Conservation (phyloP, 2,797 vertebrate genomes). For the Antrozous pallidus region DNA sequence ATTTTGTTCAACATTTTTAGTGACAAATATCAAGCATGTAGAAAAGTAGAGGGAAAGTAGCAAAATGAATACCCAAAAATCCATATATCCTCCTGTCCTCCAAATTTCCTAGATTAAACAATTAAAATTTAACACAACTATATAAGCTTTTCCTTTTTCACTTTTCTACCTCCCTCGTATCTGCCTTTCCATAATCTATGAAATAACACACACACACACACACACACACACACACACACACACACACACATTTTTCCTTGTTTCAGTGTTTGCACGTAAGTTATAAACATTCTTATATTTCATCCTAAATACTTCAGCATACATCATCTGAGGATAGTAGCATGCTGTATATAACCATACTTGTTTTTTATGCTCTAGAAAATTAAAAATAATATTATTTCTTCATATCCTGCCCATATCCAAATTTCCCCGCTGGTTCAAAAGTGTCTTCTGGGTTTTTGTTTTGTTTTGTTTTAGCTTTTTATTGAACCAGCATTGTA, state of each 20-base stretch:
- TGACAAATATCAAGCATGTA: neutral
- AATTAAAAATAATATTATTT: constrained; percentile 8
- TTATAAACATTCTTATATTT: constrained; percentile 21
- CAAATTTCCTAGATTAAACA: neutral
- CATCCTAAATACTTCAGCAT: neutral
- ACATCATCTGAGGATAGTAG: neutral
- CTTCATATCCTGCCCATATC: neutral
- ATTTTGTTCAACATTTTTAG: neutral
- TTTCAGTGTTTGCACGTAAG: neutral
- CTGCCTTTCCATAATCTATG: neutral
- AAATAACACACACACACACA: neutral
- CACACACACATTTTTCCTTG: neutral
- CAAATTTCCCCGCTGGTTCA: neutral
- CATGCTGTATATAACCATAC: neutral
- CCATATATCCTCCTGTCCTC: neutral
- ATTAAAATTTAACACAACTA: neutral
- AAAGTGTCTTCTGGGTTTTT: neutral
- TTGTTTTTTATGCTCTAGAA: neutral
- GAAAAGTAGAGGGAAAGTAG: neutral
- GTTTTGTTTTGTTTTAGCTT: neutral
- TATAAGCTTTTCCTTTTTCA: neutral
- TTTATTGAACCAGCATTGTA: neutral
- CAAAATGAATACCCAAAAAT: neutral
- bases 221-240: neutral
- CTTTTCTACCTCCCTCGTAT: neutral